phyloP scores from a whole-genome alignment of 2,113 vertebrate genomes.

The Rhinogobius similis region DNA sequence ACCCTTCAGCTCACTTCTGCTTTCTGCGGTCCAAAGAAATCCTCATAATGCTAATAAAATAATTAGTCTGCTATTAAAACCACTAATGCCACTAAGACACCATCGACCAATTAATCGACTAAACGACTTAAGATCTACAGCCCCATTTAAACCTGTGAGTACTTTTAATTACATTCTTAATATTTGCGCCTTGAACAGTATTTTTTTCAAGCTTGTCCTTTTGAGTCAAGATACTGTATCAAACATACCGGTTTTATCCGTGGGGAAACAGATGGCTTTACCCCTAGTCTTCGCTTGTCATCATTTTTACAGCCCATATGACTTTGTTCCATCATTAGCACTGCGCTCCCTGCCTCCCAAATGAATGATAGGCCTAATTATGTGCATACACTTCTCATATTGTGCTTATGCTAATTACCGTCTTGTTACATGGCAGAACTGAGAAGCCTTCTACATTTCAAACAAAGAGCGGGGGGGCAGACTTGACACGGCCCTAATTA shows the following conservation, averaged over 20 bases:
- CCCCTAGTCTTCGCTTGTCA: background rate
- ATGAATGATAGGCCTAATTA: conserved; percentile 38
- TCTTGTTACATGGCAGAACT: conserved; percentile 16
- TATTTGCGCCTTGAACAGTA: too few species aligned
- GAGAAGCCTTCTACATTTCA: conserved; percentile 36
- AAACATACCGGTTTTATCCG: background rate
- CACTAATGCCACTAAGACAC: too few species aligned
- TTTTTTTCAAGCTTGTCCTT: background rate
- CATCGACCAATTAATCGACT: too few species aligned
- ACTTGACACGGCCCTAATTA: conserved; percentile 55
- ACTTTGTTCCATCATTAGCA: conserved; percentile 19
- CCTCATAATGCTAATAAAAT: too few species aligned
- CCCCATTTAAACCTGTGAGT: too few species aligned
- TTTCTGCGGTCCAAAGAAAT: too few species aligned
- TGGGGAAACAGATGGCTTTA: background rate
- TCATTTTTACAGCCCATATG: conserved; percentile 3
- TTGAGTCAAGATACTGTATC: conserved; percentile 6
- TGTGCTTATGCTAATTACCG: conserved; percentile 31
- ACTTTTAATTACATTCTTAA: too few species aligned
- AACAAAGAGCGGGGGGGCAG: conserved; percentile 28
- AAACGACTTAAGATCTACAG: too few species aligned
- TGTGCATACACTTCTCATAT: conserved; percentile 31
- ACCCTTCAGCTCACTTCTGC: too few species aligned
- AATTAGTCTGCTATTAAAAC: too few species aligned
- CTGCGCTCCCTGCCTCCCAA: conserved; percentile 17